Conservation (phyloP, 2,797 vertebrate species). For the Cetoscarus ocellatus region DNA sequence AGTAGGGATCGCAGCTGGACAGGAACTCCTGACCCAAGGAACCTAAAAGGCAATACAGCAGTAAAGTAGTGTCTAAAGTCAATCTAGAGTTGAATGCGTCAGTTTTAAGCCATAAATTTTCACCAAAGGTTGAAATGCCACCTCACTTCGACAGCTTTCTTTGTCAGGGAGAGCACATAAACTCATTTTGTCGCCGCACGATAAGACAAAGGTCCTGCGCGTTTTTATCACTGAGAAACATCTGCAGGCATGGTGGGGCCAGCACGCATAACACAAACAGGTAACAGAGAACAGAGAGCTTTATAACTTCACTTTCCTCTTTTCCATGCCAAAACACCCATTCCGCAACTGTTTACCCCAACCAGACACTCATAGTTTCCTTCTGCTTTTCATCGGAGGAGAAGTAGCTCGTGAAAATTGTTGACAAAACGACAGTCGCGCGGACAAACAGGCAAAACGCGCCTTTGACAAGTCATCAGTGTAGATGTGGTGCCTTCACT, state of each 20-base stretch:
- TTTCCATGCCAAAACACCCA: constrained; percentile 34
- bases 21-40: background rate
- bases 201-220: constrained; percentile 52
- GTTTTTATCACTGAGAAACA: constrained; percentile 72
- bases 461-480: constrained; percentile 51
- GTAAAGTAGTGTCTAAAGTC: constrained; percentile 9
- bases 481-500: constrained; percentile 23
- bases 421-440: constrained; percentile 70
- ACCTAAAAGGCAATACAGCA: constrained; percentile 20
- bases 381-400: constrained; percentile 49
- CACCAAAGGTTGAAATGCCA: constrained; percentile 27
- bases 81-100: background rate
- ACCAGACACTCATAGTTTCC: constrained; percentile 50
- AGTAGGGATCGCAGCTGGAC: too few species aligned
- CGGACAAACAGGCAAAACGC: constrained; percentile 74
- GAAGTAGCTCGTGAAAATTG: constrained; percentile 50
- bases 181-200: constrained; percentile 42
- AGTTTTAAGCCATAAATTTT: constrained; percentile 24
- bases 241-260: constrained; percentile 44
- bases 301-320: constrained; percentile 43
- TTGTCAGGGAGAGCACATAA: constrained; percentile 36
- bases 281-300: constrained; percentile 26
- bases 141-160: constrained; percentile 31
- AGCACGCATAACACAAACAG: constrained; percentile 38
- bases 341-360: constrained; percentile 64